These are phyloP conservation scores for Drosophila neotestacea DNA, from an alignment of 2,888 invertebrate species.

Conservation along the genomic window DNA sequence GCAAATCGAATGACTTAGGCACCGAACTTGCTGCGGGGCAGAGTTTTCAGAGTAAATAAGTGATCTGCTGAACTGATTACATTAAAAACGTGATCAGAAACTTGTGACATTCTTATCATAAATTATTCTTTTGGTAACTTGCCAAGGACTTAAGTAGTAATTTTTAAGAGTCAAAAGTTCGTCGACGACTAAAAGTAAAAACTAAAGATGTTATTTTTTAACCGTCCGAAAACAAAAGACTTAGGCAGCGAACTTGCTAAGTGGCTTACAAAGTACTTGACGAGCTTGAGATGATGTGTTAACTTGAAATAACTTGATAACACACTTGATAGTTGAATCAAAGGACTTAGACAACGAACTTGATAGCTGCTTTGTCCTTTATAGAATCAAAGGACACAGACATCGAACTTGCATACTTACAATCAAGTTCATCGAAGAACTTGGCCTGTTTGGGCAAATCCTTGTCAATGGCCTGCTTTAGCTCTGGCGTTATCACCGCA, in stretches of 20 bases:
- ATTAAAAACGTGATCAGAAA: background rate
- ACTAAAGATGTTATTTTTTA: too few relatives aligned
- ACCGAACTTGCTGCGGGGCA: constrained; percentile 33
- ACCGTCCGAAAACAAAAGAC: constrained; percentile 50
- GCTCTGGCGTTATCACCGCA: constrained; percentile 75
- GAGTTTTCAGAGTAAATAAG: too few relatives aligned
- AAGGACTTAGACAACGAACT: constrained; percentile 37
- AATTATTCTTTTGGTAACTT: too few relatives aligned
- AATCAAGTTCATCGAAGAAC: constrained; percentile 90
- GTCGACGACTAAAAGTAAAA: too few relatives aligned
- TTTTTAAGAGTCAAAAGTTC: too few relatives aligned
- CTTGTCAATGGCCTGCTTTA: constrained; percentile 82
- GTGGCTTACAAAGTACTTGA: background rate
- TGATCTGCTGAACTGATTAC: background rate
- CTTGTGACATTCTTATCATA: too few relatives aligned
- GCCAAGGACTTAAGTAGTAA: too few relatives aligned
- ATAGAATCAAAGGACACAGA: background rate
- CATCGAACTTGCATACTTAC: constrained; percentile 86
- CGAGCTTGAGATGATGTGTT: too few relatives aligned
- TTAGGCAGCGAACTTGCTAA: constrained; percentile 65
- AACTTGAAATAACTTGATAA: background rate
- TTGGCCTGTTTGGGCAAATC: constrained; percentile 86
- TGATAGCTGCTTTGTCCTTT: background rate
- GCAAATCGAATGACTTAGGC: constrained; percentile 48
- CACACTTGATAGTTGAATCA: constrained; percentile 1